phyloP scores from a whole-genome alignment of 2,797 vertebrate species.

The Aldrovandia affinis region DNA sequence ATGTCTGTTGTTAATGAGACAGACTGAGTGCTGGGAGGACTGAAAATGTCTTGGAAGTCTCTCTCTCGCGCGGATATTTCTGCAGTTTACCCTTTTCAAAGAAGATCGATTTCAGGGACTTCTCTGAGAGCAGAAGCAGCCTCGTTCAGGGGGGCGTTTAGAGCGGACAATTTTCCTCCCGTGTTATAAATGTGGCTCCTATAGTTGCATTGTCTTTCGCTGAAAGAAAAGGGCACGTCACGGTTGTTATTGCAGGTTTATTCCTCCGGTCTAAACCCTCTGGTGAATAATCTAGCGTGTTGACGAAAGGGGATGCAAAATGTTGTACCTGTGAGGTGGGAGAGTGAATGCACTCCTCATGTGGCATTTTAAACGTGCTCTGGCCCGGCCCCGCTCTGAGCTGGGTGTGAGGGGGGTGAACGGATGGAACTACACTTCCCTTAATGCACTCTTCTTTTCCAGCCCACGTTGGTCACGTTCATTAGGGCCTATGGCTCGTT shows the following conservation, averaged over 20 bases:
- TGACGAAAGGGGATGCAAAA: conserved; percentile 1
- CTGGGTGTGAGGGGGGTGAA: not conserved
- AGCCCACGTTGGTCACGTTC: not conserved
- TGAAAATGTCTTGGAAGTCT: not conserved
- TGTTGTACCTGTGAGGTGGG: not conserved
- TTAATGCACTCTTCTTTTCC: not conserved
- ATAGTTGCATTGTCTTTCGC: not conserved
- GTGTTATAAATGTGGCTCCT: not conserved
- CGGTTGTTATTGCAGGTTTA: not conserved
- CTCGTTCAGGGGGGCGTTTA: not conserved
- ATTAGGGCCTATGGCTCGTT: not conserved
- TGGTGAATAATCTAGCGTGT: not conserved
- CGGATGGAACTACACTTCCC: not conserved
- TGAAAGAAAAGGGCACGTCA: not conserved
- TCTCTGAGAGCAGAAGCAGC: not conserved
- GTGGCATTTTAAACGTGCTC: not conserved
- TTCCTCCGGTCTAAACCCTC: not conserved
- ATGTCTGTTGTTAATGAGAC: not conserved
- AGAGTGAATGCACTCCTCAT: not conserved
- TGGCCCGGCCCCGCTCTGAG: not conserved
- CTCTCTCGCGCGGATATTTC: not conserved
- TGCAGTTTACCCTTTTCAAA: not conserved
- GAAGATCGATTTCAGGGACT: not conserved
- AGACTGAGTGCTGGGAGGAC: not conserved
- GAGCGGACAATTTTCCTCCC: not conserved